These are phyloP conservation scores for Tragelaphus strepsiceros DNA, from an alignment of 2,113 vertebrate species.

Conservation along the genomic window DNA sequence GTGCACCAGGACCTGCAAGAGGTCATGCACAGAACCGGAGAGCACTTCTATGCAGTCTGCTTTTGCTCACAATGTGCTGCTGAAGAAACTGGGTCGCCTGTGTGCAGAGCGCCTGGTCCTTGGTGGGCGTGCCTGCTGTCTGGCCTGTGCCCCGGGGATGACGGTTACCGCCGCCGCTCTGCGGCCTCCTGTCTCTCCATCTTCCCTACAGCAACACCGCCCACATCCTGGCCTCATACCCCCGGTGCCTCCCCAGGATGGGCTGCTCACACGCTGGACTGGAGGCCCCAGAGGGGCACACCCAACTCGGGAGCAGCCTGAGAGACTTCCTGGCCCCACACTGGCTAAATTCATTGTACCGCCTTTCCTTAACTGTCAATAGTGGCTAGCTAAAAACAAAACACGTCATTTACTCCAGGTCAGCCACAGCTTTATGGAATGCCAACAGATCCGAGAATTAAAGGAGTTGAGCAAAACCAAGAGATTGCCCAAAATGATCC, in stretches of 20 bases:
- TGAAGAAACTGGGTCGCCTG: neutral
- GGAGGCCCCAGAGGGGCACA: neutral
- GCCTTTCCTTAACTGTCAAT: neutral
- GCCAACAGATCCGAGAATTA: neutral
- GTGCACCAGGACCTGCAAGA: neutral
- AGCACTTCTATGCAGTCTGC: neutral
- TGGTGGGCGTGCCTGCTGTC: neutral
- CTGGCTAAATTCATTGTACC: neutral
- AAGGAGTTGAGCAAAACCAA: neutral
- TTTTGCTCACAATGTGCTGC: neutral
- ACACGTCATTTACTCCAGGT: neutral
- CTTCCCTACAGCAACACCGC: neutral
- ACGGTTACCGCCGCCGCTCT: rapidly evolving
- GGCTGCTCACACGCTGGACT: rapidly evolving
- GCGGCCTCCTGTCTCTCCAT: neutral
- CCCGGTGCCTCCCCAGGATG: neutral
- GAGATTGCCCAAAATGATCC: neutral
- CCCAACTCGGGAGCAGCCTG: rapidly evolving
- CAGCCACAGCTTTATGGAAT: neutral
- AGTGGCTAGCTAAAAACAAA: neutral
- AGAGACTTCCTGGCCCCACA: neutral
- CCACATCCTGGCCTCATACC: neutral
- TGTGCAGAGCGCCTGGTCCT: rapidly evolving
- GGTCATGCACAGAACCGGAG: neutral
- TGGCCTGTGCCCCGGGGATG: neutral